Evolutionary conservation across 1,140 invertebrate species (phyloP), one percentile per base, ranked within the genome.

Genomic region (Zaprionus capensis): DNA sequence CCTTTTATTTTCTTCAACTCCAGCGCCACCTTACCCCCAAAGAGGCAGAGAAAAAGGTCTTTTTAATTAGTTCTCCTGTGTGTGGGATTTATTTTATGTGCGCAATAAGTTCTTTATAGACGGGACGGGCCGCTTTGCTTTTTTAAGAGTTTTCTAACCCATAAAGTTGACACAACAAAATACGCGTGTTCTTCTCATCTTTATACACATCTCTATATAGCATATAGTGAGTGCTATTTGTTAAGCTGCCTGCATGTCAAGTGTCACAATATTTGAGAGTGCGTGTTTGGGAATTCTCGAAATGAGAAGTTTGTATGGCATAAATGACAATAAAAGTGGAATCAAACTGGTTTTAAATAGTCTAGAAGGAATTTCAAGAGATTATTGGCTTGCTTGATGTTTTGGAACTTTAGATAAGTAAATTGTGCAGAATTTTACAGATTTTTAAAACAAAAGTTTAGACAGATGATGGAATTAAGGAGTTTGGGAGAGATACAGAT

Each of bases 51-150:
- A 46, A 69, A 84, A 88, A 91, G 80, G 78, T 72, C 75, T 88
- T 88, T 91, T 91, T 88, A 91, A 88, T 91, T 91, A 78, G 78
- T 85, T 87, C 88, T 28, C 70, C 78, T 57, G n/a, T 76, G 79
- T 72, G 73, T 80, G 75, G 88, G 81, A 83, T 78, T 80, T 76
- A 61, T 75, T 79, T 80, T 84, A 74, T 73, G 71, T 51, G 46
- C 56, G 63, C 24, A 79, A 79, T 76, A 76, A 83, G 71, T 72
- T 87, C 71, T 76, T 74, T 82, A 78, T 76, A 66, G 53, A 61
- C 34, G n/a, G 36, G 14, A 22, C 26, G 6, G 17, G 53, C 36
- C 61, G 38, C 20, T 7, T 46, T 17, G n/a, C 36, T 72, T 75
- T 88, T 81, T 88, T 81, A 87, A 87, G 84, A 88, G 85, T 84